phyloP scores from a whole-genome alignment of 2,888 invertebrate genomes.

The Miltochrista miniata region DNA sequence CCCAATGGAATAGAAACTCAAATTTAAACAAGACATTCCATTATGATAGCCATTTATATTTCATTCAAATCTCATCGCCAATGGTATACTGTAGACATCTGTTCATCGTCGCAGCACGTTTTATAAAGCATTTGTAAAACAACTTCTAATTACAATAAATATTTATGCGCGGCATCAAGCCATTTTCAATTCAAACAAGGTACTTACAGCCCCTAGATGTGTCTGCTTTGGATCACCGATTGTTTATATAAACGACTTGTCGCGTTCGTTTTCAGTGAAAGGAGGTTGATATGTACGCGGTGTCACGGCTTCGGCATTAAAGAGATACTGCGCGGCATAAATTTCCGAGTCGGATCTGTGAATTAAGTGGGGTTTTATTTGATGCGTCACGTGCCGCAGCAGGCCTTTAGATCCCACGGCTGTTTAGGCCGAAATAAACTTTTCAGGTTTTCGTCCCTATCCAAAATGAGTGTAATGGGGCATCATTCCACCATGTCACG shows the following conservation, averaged over 20 bases:
- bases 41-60: background rate
- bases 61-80: background rate
- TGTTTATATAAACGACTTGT: conserved; percentile 66
- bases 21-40: background rate
- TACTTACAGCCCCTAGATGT: conserved; percentile 39
- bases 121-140: conserved; percentile 17
- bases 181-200: conserved; percentile 38
- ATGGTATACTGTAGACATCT: conserved; percentile 1
- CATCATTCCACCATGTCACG: background rate
- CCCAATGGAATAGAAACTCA: background rate
- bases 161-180: conserved; percentile 29
- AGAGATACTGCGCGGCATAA: conserved; percentile 77
- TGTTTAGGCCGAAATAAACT: conserved; percentile 56
- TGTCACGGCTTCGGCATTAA: conserved; percentile 76
- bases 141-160: conserved; percentile 27
- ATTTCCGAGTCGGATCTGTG: conserved; percentile 73
- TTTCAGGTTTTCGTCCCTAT: conserved; percentile 43
- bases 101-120: conserved; percentile 1
- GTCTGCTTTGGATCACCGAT: conserved; percentile 47
- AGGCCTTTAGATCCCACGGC: conserved; percentile 56
- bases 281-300: conserved; percentile 74
- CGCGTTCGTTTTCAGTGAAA: conserved; percentile 54
- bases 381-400: conserved; percentile 70
- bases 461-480: conserved; percentile 33
- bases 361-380: conserved; percentile 81